Percentiles rank a stretch among this genome's conserved stretches.
Evolutionary conservation across 2,797 vertebrate genomes (phyloP).

Genomic region (Protosalanx chinensis): DNA sequence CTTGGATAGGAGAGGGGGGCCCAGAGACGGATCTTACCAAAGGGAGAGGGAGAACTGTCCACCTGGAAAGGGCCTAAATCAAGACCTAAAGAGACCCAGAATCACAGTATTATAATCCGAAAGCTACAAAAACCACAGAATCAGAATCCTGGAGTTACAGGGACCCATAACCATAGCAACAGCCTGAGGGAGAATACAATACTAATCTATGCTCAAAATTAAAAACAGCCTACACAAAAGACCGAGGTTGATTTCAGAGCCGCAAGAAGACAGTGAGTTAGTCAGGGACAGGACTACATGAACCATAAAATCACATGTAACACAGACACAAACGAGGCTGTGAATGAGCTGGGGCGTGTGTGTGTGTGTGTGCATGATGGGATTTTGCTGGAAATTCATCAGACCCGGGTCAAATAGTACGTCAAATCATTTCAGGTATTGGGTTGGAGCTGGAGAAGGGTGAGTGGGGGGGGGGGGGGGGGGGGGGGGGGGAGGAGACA

Average conservation of each 20-base stretch:
- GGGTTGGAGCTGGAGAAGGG: background rate
- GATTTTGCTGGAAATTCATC: background rate
- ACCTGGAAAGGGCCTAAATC: constrained; percentile 95
- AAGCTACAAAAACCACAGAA: constrained; percentile 47
- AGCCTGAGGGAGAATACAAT: background rate
- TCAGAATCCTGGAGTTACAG: constrained; percentile 44
- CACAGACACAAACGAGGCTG: constrained; percentile 38
- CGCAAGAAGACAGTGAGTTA: background rate
- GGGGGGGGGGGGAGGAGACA: constrained; percentile 8
- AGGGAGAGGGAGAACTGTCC: constrained; percentile 86
- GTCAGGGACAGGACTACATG: background rate
- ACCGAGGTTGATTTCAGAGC: background rate
- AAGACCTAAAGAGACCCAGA: constrained; percentile 94
- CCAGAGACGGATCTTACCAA: constrained; percentile 84
- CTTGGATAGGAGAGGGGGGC: background rate
- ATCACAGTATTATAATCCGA: constrained; percentile 43
- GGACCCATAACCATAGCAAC: constrained; percentile 12
- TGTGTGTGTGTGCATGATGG: background rate
- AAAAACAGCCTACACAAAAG: too few species aligned
- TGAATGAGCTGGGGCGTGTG: background rate
- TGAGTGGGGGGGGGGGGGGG: background rate
- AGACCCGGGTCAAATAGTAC: background rate
- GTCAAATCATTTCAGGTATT: background rate
- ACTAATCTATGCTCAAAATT: background rate
- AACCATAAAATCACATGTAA: background rate